These are phyloP conservation scores for Bursaphelenchus mucronatus DNA, from an alignment of 1,140 invertebrate species.

Conservation along the genomic window DNA sequence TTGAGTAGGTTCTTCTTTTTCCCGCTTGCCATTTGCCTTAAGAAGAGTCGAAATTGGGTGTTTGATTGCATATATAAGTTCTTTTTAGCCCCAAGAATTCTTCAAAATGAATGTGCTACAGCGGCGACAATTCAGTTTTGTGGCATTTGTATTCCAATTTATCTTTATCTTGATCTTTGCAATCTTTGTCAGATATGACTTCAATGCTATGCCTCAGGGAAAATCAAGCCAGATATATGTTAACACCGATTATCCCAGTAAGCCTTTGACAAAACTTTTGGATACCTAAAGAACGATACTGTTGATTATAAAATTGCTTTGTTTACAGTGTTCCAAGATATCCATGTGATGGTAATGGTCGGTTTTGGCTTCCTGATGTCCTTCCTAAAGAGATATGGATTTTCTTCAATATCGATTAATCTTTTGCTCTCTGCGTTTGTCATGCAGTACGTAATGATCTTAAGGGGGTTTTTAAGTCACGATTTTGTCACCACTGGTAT, in stretches of 20 bases:
- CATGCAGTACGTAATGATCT: constrained; percentile 48
- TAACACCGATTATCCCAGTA: constrained; percentile 46
- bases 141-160: constrained; percentile 47
- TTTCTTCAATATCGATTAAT: constrained; percentile 81
- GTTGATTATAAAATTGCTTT: constrained; percentile 13
- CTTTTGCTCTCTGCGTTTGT: constrained; percentile 69
- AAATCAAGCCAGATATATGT: constrained; percentile 39
- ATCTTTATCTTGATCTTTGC: constrained; percentile 46
- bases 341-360: constrained; percentile 56
- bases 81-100: too few relatives aligned
- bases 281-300: not conserved
- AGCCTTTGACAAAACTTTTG: constrained; percentile 15
- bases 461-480: constrained; percentile 51
- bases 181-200: constrained; percentile 43
- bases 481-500: constrained; percentile 50
- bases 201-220: constrained; percentile 36
- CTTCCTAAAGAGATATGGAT: constrained; percentile 71
- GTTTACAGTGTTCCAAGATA: constrained; percentile 57
- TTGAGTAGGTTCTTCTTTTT: too few relatives aligned
- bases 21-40: too few relatives aligned
- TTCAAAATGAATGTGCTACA: constrained; percentile 34
- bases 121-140: constrained; percentile 43
- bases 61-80: too few relatives aligned
- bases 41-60: too few relatives aligned
- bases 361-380: constrained; percentile 49